phyloP scores from a whole-genome alignment of 2,888 invertebrate species.

The Pristionchus japonicus region DNA sequence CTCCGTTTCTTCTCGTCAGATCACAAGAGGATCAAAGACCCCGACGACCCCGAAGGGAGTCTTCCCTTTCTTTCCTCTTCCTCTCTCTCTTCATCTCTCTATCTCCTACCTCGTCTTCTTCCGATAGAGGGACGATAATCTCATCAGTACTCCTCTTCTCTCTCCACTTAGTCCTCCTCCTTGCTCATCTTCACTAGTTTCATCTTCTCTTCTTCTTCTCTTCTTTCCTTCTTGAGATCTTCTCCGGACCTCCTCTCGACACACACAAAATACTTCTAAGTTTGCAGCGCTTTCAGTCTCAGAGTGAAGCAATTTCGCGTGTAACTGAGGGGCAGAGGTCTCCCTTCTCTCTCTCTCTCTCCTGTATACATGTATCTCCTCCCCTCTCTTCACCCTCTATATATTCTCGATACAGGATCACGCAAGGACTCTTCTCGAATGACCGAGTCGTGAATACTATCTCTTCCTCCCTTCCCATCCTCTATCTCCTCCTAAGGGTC shows the following conservation, averaged over 20 bases:
- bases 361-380: conserved; percentile 33
- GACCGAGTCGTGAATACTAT: conserved; percentile 42
- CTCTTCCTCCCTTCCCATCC: not conserved
- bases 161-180: conserved; percentile 24
- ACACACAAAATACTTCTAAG: conserved; percentile 40
- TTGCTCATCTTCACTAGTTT: conserved; percentile 39
- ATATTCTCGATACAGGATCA: conserved; percentile 33
- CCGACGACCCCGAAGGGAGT: not conserved
- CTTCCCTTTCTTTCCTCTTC: not conserved
- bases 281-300: conserved; percentile 28
- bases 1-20: conserved; percentile 1
- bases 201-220: conserved; percentile 33
- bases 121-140: conserved; percentile 35
- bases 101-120: not conserved
- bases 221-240: conserved; percentile 38
- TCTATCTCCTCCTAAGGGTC: not conserved
- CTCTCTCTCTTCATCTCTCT: not conserved
- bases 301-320: conserved; percentile 27
- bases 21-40: conserved; percentile 25
- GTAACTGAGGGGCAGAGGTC: conserved; percentile 13
- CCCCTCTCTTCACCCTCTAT: not conserved
- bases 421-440: conserved; percentile 38
- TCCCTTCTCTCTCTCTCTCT: not conserved
- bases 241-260: conserved; percentile 7
- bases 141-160: conserved; percentile 36